Percentiles rank a stretch among this genome's conserved stretches.
These are phyloP conservation scores for Epinotia ramella DNA, from an alignment of 2,888 invertebrate genomes.

Conservation along the genomic window DNA sequence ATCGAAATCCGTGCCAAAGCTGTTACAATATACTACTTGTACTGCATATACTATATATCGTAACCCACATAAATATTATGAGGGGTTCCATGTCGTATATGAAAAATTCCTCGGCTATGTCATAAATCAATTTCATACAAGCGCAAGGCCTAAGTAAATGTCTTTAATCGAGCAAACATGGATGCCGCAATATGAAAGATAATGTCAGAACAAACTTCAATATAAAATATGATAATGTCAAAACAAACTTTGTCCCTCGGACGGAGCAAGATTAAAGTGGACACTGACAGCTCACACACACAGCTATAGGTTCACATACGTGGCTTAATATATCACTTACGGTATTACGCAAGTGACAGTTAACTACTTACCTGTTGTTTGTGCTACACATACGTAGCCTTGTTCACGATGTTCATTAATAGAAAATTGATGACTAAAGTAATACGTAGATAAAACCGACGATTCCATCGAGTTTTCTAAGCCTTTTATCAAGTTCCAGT, in stretches of 20 bases:
- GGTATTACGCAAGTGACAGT: not conserved
- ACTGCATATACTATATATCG: slow-evolving; percentile 8
- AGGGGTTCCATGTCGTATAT: slow-evolving; percentile 36
- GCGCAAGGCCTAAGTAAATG: slow-evolving; percentile 71
- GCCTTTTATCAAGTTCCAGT: no score
- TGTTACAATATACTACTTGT: not conserved
- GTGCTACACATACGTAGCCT: not conserved
- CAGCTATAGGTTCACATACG: not conserved
- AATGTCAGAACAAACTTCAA: slow-evolving; percentile 58
- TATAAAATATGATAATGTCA: slow-evolving; percentile 58
- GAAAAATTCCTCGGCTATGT: slow-evolving; percentile 47
- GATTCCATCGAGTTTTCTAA: no score
- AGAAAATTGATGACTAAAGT: not conserved
- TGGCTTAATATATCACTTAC: slow-evolving; percentile 5
- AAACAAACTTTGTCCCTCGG: slow-evolving; percentile 50
- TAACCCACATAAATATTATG: slow-evolving; percentile 40
- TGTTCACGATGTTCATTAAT: not conserved
- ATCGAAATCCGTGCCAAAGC: slow-evolving; percentile 12
- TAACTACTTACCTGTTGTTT: not conserved
- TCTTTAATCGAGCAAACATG: slow-evolving; percentile 69
- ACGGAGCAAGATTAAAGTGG: slow-evolving; percentile 54
- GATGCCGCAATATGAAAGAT: slow-evolving; percentile 60
- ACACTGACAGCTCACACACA: slow-evolving; percentile 46
- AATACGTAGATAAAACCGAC: not conserved
- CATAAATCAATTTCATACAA: slow-evolving; percentile 71